Evolutionary conservation across 2,113 vertebrate species (phyloP).

Genomic region (Podarcis raffonei): DNA sequence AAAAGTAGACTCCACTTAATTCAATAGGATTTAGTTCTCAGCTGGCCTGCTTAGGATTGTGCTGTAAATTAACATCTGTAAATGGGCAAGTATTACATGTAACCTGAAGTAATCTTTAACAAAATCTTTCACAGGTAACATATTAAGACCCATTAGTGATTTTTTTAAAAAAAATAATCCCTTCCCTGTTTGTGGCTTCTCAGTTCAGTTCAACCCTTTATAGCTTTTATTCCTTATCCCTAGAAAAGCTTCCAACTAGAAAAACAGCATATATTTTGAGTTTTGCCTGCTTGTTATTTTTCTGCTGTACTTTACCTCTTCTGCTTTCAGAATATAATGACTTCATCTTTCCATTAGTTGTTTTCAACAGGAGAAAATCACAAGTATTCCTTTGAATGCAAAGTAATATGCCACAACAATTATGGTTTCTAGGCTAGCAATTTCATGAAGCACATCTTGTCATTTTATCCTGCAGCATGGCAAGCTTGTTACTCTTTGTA

Average conservation of each 20-base stretch:
- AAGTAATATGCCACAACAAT: conserved; percentile 54
- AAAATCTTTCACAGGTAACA: neutral
- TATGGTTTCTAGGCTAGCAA: conserved; percentile 48
- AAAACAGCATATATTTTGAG: conserved; percentile 27
- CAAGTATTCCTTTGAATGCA: conserved; percentile 58
- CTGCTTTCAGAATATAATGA: conserved; percentile 51
- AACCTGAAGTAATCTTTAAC: neutral
- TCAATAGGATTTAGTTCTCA: no score
- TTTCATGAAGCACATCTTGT: conserved; percentile 51
- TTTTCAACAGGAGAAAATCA: conserved; percentile 47
- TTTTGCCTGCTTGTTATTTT: neutral
- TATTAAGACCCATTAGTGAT: neutral
- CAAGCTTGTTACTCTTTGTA: conserved; percentile 40
- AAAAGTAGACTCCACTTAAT: no score
- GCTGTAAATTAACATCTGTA: neutral
- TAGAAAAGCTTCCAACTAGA: conserved; percentile 20
- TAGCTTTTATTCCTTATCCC: conserved; percentile 7
- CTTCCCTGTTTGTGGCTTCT: neutral
- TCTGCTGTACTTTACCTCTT: conserved; percentile 51
- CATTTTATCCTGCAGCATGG: conserved; percentile 30
- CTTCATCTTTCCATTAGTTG: conserved; percentile 49
- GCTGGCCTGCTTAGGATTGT: no score
- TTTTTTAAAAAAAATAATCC: conserved; percentile 25
- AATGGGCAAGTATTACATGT: neutral
- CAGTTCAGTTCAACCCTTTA: neutral